phyloP scores from a whole-genome alignment of 2,888 invertebrate species.

The Julus scanicus region DNA sequence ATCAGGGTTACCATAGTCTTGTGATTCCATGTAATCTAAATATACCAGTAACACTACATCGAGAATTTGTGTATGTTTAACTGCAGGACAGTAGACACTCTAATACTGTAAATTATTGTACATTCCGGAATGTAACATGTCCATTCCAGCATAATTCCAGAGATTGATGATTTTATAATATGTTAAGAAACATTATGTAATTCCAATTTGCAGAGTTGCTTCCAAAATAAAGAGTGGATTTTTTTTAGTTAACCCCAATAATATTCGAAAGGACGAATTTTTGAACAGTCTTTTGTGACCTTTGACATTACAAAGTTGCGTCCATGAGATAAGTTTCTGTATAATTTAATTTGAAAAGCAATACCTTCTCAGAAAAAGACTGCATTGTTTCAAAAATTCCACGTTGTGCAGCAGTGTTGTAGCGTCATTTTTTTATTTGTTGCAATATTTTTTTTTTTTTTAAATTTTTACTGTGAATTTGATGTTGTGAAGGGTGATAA shows the following conservation, averaged over 20 bases:
- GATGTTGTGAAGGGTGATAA: not conserved
- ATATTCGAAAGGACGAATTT: no score
- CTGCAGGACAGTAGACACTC: not conserved
- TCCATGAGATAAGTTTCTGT: not conserved
- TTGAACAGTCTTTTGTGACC: no score
- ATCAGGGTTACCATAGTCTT: no score
- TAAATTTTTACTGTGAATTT: not conserved
- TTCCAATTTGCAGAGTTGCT: not conserved
- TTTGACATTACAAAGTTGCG: not conserved
- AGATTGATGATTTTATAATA: no score
- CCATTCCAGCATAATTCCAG: not conserved
- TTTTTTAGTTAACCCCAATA: no score
- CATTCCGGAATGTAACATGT: not conserved
- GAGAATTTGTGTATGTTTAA: not conserved
- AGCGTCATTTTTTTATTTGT: not conserved
- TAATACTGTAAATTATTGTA: slow-evolving; percentile 32
- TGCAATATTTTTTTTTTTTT: not conserved
- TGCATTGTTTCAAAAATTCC: not conserved
- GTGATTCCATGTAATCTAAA: no score
- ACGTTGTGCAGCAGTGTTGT: not conserved
- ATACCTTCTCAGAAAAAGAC: not conserved
- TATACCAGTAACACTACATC: no score
- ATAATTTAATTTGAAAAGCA: not conserved
- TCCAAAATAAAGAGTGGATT: not conserved
- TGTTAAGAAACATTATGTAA: not conserved